Conservation (phyloP, 2,113 vertebrate genomes). For the Cheirogaleus medius region DNA sequence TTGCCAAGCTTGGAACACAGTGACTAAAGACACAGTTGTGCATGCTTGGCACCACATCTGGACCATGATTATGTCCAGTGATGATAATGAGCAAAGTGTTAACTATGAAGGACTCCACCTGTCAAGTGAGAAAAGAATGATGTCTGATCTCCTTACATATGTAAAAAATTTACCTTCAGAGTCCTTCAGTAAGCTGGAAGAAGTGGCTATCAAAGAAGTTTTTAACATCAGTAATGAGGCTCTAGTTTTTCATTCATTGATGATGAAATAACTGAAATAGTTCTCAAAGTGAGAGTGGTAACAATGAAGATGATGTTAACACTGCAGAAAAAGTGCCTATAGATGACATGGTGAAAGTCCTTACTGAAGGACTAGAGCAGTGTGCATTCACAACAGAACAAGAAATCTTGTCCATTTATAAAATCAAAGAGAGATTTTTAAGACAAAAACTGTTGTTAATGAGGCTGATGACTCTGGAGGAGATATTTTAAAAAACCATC, state of each 20-base stretch:
- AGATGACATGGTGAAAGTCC: background rate
- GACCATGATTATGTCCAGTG: too few species aligned
- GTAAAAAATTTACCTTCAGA: background rate
- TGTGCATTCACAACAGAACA: background rate
- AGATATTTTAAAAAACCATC: background rate
- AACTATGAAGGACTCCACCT: too few species aligned
- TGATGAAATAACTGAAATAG: background rate
- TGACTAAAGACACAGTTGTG: too few species aligned
- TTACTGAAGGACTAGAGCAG: background rate
- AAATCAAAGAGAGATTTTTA: background rate
- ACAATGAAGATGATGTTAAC: background rate
- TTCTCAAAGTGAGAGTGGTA: background rate
- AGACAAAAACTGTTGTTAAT: background rate
- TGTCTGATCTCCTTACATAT: background rate
- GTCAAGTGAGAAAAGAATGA: too few species aligned
- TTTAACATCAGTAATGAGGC: background rate
- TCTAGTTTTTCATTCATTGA: background rate
- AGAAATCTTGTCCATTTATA: background rate
- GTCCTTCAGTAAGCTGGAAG: background rate
- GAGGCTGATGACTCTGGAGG: background rate
- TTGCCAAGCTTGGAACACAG: too few species aligned
- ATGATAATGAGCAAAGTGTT: too few species aligned
- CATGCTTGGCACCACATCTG: too few species aligned
- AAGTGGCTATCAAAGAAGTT: background rate
- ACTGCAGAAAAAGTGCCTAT: background rate